Conservation (phyloP, 2,797 vertebrate genomes). For the Melanotaenia pygmaea region DNA sequence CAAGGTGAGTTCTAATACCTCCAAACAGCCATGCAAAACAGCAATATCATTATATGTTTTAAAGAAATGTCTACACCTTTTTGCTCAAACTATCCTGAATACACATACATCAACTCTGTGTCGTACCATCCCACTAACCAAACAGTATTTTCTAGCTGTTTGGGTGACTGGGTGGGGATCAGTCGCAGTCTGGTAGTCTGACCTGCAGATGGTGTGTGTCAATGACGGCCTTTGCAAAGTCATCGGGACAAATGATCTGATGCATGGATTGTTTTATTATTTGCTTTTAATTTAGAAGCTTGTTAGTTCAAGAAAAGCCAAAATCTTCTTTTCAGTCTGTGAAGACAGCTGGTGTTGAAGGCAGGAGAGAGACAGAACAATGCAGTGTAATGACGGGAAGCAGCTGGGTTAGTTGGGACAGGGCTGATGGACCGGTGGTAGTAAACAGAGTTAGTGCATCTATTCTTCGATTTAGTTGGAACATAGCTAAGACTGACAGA, state of each 20-base stretch:
- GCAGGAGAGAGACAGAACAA: constrained; percentile 56
- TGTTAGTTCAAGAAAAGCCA: constrained; percentile 42
- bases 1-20: constrained; percentile 30
- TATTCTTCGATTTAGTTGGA: constrained; percentile 25
- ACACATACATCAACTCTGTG: constrained; percentile 16
- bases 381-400: constrained; percentile 53
- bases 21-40: constrained; percentile 47
- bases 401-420: constrained; percentile 59
- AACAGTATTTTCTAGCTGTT: constrained; percentile 45
- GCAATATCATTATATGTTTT: constrained; percentile 51
- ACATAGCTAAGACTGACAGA: neutral
- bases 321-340: constrained; percentile 31
- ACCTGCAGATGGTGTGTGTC: constrained; percentile 48
- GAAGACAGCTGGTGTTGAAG: constrained; percentile 39
- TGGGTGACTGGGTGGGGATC: constrained; percentile 69
- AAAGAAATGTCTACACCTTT: constrained; percentile 42
- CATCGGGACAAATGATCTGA: constrained; percentile 45
- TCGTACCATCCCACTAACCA: constrained; percentile 39
- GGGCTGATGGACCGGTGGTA: neutral
- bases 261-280: constrained; percentile 19
- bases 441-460: constrained; percentile 22
- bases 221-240: constrained; percentile 40
- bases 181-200: constrained; percentile 72
- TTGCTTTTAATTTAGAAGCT: constrained; percentile 35
- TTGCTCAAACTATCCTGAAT: constrained; percentile 50